A percentile compares a stretch with the other conserved stretches of the same genome.
Evolutionary conservation across 2,797 vertebrate species (phyloP).

Genomic region (Thripadectes ignobilis): DNA sequence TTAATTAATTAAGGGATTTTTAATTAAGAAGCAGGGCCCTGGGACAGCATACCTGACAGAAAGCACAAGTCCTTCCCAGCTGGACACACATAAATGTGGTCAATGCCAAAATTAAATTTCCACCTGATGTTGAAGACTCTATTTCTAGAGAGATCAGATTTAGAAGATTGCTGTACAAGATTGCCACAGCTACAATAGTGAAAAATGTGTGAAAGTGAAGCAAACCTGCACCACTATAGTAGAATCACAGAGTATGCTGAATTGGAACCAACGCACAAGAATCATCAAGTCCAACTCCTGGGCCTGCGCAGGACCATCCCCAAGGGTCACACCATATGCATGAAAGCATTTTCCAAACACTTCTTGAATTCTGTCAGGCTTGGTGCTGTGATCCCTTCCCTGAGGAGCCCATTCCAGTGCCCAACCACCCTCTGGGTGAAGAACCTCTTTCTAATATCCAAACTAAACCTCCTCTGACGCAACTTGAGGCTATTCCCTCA

Average conservation of each 20-base stretch:
- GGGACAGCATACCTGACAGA: neutral
- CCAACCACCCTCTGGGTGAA: neutral
- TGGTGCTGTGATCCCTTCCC: neutral
- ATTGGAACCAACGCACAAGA: neutral
- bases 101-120: neutral
- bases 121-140: neutral
- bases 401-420: neutral
- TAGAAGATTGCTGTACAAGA: neutral
- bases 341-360: neutral
- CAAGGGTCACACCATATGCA: neutral
- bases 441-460: neutral
- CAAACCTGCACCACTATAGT: neutral
- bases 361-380: neutral
- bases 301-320: neutral
- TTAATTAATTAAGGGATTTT: too few species aligned
- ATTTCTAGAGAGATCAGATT: neutral
- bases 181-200: neutral
- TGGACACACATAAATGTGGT: neutral
- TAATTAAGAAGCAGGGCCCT: neutral
- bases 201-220: neutral
- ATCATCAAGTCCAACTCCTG: neutral
- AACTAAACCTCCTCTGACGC: neutral
- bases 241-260: neutral
- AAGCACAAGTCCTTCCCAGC: neutral
- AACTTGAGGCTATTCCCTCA: neutral